Evolutionary conservation across 2,113 vertebrate species (phyloP).

Genomic region (Pelusios castaneus): DNA sequence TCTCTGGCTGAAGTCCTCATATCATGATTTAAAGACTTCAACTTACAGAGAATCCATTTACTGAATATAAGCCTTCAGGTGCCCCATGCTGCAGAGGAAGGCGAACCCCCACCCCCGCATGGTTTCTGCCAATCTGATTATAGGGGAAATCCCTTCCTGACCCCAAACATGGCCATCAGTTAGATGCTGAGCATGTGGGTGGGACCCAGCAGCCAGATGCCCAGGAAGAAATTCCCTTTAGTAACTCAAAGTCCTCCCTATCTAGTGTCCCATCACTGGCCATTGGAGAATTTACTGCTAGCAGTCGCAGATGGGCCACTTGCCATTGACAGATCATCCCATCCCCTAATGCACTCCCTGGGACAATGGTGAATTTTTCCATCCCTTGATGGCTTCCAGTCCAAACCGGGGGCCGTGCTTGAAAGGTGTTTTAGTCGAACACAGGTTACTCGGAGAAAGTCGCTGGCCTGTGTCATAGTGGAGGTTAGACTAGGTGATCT

Average conservation of each 20-base stretch:
- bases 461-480: background rate
- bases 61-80: too few species aligned
- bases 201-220: background rate
- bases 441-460: background rate
- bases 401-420: background rate
- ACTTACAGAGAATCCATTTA: background rate
- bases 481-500: background rate
- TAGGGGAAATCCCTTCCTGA: background rate
- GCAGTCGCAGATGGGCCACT: rapidly evolving
- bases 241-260: background rate
- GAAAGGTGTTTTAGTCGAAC: background rate
- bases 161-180: background rate
- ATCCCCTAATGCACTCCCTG: too few species aligned
- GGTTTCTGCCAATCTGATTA: background rate
- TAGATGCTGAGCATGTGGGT: background rate
- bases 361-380: background rate
- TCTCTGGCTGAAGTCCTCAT: background rate
- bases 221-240: background rate
- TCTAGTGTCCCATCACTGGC: background rate
- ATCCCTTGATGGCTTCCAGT: background rate
- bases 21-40: background rate
- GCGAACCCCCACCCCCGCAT: too few species aligned
- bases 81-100: background rate
- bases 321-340: background rate
- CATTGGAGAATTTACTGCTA: background rate